phyloP scores from a whole-genome alignment of 2,888 invertebrate genomes.

The Rhamphomyia laevipes region DNA sequence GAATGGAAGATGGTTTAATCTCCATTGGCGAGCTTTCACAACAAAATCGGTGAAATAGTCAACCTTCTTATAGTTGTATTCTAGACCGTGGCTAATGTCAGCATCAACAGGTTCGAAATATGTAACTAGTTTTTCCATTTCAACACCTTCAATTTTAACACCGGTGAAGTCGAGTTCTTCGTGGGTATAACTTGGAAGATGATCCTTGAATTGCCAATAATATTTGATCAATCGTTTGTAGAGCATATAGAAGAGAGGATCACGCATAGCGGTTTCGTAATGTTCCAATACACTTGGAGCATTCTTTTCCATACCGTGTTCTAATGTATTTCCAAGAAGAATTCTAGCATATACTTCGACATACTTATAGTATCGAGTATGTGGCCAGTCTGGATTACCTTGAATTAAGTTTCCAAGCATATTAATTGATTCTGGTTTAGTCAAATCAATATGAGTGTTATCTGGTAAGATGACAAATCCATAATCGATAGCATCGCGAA shows the following conservation, averaged over 20 bases:
- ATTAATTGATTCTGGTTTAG: slow-evolving; percentile 49
- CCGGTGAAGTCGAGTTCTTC: slow-evolving; percentile 49
- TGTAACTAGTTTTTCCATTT: slow-evolving; percentile 49
- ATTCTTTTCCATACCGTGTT: slow-evolving; percentile 28
- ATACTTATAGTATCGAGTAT: slow-evolving; percentile 46
- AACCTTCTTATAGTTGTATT: slow-evolving; percentile 27
- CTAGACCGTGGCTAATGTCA: slow-evolving; percentile 47
- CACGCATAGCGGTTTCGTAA: slow-evolving; percentile 54
- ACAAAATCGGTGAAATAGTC: slow-evolving; percentile 26
- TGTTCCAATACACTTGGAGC: slow-evolving; percentile 48
- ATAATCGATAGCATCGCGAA: slow-evolving; percentile 40
- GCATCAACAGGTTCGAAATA: slow-evolving; percentile 53
- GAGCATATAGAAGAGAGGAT: slow-evolving; percentile 60
- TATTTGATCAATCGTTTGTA: slow-evolving; percentile 48
- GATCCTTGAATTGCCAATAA: slow-evolving; percentile 47
- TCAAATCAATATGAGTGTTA: slow-evolving; percentile 46
- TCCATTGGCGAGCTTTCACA: slow-evolving; percentile 46
- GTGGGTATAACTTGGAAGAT: slow-evolving; percentile 47
- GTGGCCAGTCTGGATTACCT: slow-evolving; percentile 49
- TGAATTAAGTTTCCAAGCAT: slow-evolving; percentile 53
- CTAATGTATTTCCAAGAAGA: slow-evolving; percentile 41
- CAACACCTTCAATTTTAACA: slow-evolving; percentile 47
- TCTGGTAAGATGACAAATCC: slow-evolving; percentile 41
- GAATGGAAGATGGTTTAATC: slow-evolving; percentile 54
- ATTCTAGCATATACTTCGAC: slow-evolving; percentile 45